A percentile compares a stretch with the other conserved stretches of the same genome.
phyloP scores from a whole-genome alignment of 1,140 invertebrate genomes.

The Rhynchophorus ferrugineus region DNA sequence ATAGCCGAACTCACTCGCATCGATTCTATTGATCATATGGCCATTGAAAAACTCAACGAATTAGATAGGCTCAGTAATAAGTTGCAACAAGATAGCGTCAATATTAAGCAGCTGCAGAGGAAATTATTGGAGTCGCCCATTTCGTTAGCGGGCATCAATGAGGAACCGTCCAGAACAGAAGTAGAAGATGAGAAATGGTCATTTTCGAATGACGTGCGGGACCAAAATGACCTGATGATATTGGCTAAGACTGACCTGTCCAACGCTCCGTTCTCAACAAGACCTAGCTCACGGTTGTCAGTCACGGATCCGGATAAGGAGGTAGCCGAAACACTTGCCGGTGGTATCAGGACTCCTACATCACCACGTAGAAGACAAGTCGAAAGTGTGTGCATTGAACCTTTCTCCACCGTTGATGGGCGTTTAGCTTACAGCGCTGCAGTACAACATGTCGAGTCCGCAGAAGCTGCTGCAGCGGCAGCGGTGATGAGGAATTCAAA shows the following conservation, averaged over 20 bases:
- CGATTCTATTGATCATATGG: conserved; percentile 66
- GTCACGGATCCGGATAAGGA: conserved; percentile 47
- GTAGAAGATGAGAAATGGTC: conserved; percentile 66
- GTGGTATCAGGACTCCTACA: conserved; percentile 41
- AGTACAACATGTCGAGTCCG: conserved; percentile 51
- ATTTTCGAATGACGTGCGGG: conserved; percentile 56
- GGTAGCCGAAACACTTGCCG: conserved; percentile 45
- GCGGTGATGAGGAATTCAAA: conserved; percentile 30
- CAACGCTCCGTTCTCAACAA: conserved; percentile 39
- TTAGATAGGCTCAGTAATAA: conserved; percentile 66
- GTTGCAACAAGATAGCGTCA: conserved; percentile 69
- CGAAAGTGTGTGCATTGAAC: conserved; percentile 45
- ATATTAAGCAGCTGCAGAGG: conserved; percentile 65
- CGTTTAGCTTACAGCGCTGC: conserved; percentile 52
- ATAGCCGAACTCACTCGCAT: conserved; percentile 64
- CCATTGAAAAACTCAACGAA: conserved; percentile 69
- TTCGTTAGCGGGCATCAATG: conserved; percentile 42
- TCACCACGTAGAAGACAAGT: conserved; percentile 49
- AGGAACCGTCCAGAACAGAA: conserved; percentile 57
- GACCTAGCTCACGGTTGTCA: conserved; percentile 52
- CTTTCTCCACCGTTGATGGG: conserved; percentile 51
- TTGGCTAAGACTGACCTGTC: conserved; percentile 38
- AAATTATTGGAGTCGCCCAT: conserved; percentile 54
- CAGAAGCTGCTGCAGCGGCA: conserved; percentile 32
- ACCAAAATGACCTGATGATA: conserved; percentile 49